Conservation (phyloP, 1,140 invertebrate genomes). For the Diorhabda sublineata region DNA sequence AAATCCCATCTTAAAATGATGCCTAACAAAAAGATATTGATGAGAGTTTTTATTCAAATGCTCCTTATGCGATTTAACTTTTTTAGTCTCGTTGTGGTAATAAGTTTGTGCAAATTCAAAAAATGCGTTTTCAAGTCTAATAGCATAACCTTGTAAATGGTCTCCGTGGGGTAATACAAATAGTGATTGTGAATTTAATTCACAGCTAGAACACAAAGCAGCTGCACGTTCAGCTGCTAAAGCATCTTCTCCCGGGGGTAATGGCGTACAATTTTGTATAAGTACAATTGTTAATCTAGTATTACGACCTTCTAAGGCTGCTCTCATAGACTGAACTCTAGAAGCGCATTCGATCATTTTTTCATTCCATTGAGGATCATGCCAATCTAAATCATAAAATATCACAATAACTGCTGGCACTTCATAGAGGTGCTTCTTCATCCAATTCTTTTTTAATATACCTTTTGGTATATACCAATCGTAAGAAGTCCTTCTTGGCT, state of each 20-base stretch:
- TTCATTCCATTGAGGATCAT: slow-evolving; percentile 88
- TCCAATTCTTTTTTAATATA: slow-evolving; percentile 93
- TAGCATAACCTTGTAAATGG: slow-evolving; percentile 73
- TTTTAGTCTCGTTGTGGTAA: slow-evolving; percentile 84
- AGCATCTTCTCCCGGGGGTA: slow-evolving; percentile 79
- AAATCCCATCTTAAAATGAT: slow-evolving; percentile 98
- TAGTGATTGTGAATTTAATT: slow-evolving; percentile 85
- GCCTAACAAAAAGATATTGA: slow-evolving; percentile 87
- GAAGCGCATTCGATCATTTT: slow-evolving; percentile 90
- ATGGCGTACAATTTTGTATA: slow-evolving; percentile 73
- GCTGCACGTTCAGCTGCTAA: slow-evolving; percentile 83
- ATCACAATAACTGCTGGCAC: slow-evolving; percentile 90
- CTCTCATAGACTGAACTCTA: slow-evolving; percentile 76
- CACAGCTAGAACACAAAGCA: slow-evolving; percentile 83
- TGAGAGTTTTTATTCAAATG: slow-evolving; percentile 89
- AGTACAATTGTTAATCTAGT: slow-evolving; percentile 87
- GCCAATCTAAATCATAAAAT: slow-evolving; percentile 97
- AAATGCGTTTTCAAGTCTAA: slow-evolving; percentile 86
- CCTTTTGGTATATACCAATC: slow-evolving; percentile 97
- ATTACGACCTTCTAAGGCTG: slow-evolving; percentile 67
- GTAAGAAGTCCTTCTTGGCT: slow-evolving; percentile 87
- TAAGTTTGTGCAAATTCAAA: slow-evolving; percentile 89
- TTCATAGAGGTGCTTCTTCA: slow-evolving; percentile 86
- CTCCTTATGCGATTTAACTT: slow-evolving; percentile 83
- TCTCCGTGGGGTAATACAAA: slow-evolving; percentile 87